Base-by-base conservation (phyloP, 92 coral and sea anemone genomes). In the Blastomussa wellsi region DNA sequence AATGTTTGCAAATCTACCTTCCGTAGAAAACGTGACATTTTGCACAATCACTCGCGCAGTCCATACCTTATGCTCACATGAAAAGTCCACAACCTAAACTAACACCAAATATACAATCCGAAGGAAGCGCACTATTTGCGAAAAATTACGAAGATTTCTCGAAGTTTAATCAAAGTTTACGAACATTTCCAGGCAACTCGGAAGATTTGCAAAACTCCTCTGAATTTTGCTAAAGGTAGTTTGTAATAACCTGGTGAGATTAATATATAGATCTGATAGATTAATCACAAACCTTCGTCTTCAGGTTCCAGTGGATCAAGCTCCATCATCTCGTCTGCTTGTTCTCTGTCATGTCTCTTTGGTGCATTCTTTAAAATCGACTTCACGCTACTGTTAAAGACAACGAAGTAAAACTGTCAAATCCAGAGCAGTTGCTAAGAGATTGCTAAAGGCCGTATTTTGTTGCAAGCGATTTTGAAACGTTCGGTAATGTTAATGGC, bases 321-420 rank as follows among this genome's bases (percentile, higher is more conserved):
- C 20, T 94, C 95, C 98, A 94, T 94, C 74, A 81, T 82, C 51
- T 92, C 93, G 35, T 85, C 95, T 59, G 64, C 72, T 44, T 79
- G 87, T 16, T 47, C 82, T 12, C 49, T 59, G n/a, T 89, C 91
- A 6, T 14, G 20, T 42, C 44, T 65, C 42, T 70, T 78, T 44
- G 88, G 77, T 49, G 78, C 82, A 77, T 91, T 87, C 79, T 94
- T 92, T 68, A 89, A 82, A 72, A 86, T 90, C n/a, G 94, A 91
- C 92, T 93, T 92, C n/a, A 90, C 69, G 12, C 86, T 47, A 47
- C 91, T 80, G 86, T 32, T 32, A 60, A 41, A 66, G 26, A n/a
- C 26, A 24, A 33, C 26, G 62, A 55, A 17, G 5, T 2, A 5
- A 55, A 2, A 51, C 57, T 17, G 22, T 51, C 22, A 51, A 51